A percentile compares a stretch with the other conserved stretches of the same genome.
Evolutionary conservation across 1,140 invertebrate species (phyloP).

Genomic region (Drosophila nasuta): DNA sequence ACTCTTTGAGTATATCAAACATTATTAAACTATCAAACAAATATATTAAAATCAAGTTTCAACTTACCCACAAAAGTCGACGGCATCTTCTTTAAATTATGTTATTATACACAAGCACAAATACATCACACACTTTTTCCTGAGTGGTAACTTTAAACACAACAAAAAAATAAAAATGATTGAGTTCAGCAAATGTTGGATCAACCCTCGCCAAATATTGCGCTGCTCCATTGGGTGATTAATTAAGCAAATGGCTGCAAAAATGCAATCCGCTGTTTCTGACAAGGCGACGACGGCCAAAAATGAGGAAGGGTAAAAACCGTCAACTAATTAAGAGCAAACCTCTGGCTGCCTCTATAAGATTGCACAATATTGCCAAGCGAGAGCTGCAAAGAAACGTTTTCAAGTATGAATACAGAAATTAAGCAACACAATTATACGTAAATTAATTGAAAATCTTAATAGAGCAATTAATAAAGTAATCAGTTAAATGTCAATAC

Average conservation of each 20-base stretch:
- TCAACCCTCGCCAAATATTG: conserved; percentile 33
- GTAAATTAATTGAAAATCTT: background rate
- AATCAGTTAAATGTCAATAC: no score
- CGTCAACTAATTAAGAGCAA: conserved; percentile 12
- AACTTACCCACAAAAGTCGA: no score
- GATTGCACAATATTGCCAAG: no score
- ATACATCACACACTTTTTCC: no score
- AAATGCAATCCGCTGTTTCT: conserved; percentile 42
- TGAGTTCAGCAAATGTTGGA: background rate
- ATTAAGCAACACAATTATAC: background rate
- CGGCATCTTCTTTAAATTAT: no score
- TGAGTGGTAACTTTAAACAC: no score
- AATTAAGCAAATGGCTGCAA: conserved; percentile 76
- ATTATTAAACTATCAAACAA: no score
- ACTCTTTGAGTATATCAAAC: no score
- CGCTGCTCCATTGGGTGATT: conserved; percentile 50
- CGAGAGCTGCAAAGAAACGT: background rate
- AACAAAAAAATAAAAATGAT: no score
- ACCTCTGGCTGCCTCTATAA: background rate
- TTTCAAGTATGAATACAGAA: background rate
- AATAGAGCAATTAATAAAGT: no score
- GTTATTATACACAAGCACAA: no score
- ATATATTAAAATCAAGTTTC: no score
- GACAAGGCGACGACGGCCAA: conserved; percentile 13
- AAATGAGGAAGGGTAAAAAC: background rate